Base-by-base conservation (phyloP, 2,888 invertebrate species). In the Rhingia rostrata region DNA sequence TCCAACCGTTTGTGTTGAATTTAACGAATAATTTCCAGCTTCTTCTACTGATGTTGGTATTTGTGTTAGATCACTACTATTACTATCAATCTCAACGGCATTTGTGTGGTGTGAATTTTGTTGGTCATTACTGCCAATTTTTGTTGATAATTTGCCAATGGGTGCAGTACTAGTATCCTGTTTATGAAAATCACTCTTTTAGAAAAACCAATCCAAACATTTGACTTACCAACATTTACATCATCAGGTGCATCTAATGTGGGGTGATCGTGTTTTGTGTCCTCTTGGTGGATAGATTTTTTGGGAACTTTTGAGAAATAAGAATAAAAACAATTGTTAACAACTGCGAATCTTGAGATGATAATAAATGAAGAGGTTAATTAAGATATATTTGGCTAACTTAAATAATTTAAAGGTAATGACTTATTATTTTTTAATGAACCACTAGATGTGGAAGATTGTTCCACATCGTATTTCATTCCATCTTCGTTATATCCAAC, bases 171-270 rank as follows among this genome's bases (percentile, higher is more conserved):
- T 88, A 87, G 86, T 89, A 87, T 89, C 88, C 87, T 88, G 87
- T 88, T 87, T 86, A 63, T 86, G 84, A 41, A 74, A 84, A 74
- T 64, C 30, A 51, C 78, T 22, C 22, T 88, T 88, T 49, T 87
- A 87, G 86, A 86, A 85, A 88, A 86, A 86, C 81, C 67, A 14
- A 60, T 86, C 82, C 87, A 82, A 86, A 56, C 14, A 10, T 10
- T 39, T 66, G 56, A 83, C 90, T 90, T 89, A 90, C 90, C 90
- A 83, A 54, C 78, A 83, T 87, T 89, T 90, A 89, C 89, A 86
- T 89, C 89, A 86, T 89, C 82, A 6, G 9, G 54, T 43, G 60
- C 30, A 60, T 10, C 22, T 63, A 43, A n/a, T 33, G 72, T 10
- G 33, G 6, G 35, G 22, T 47, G 32, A 4, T 61, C 35, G 37